These are phyloP conservation scores for Neodiprion pinetum DNA, from an alignment of 1,140 invertebrate genomes.

Conservation along the genomic window DNA sequence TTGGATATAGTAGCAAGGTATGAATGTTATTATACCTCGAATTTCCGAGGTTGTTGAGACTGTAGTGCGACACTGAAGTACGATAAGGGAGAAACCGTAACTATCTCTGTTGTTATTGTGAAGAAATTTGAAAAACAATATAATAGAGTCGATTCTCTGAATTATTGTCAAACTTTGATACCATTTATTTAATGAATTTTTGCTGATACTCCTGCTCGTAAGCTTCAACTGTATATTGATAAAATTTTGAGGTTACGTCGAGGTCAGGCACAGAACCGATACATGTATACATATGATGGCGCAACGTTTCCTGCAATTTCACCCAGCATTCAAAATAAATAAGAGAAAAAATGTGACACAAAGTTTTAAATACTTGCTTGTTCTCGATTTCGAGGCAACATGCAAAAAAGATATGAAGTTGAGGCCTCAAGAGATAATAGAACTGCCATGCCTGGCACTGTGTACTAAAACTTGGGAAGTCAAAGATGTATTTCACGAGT, in stretches of 20 bases:
- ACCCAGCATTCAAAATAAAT: slow-evolving; percentile 23
- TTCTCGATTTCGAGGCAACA: slow-evolving; percentile 72
- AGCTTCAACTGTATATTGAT: not conserved
- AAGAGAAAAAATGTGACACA: slow-evolving; percentile 27
- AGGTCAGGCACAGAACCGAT: not conserved
- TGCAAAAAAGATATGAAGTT: slow-evolving; percentile 52
- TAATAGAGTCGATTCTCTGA: no score
- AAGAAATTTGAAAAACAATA: no score
- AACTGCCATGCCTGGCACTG: slow-evolving; percentile 70
- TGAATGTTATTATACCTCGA: no score
- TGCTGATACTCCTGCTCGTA: no score
- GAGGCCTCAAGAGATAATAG: slow-evolving; percentile 70
- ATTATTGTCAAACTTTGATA: no score
- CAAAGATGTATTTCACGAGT: slow-evolving; percentile 67
- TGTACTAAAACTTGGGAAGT: slow-evolving; percentile 63
- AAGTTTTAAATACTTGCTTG: slow-evolving; percentile 63
- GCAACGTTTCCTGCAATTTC: slow-evolving; percentile 34
- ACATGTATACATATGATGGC: slow-evolving; percentile 33
- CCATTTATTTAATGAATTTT: no score
- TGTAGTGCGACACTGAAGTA: no score
- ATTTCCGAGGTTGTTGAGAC: no score
- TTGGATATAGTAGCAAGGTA: no score
- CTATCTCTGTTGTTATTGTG: no score
- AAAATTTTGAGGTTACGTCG: not conserved
- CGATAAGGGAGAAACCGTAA: no score